Conservation (phyloP, 2,888 invertebrate species). For the Vanessa cardui region DNA sequence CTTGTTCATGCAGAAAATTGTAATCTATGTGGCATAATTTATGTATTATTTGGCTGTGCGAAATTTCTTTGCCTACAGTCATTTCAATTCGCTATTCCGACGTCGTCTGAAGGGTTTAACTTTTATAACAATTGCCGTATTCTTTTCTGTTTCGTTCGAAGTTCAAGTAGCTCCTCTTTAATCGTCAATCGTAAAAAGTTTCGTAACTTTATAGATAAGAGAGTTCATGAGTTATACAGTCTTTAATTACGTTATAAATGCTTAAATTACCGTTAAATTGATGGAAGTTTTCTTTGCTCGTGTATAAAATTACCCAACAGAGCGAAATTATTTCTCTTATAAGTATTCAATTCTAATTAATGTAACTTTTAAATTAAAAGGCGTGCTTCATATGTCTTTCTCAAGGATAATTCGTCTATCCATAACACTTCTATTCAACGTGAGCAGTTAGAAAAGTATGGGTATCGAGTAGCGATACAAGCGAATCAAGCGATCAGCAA, state of each 20-base stretch:
- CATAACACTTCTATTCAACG: conserved; percentile 25
- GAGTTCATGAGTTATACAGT: conserved; percentile 23
- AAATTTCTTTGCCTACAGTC: conserved; percentile 30
- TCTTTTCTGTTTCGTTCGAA: conserved; percentile 50
- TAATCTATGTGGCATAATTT: conserved; percentile 19
- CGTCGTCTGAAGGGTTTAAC: conserved; percentile 43
- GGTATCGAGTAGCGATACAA: conserved; percentile 24
- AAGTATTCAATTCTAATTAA: neutral
- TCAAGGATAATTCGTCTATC: neutral
- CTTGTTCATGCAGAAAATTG: conserved; percentile 14
- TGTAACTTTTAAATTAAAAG: neutral
- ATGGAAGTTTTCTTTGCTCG: neutral
- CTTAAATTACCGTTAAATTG: conserved; percentile 18
- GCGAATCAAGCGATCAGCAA: conserved; percentile 18
- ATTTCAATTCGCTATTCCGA: conserved; percentile 39
- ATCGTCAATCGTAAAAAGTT: conserved; percentile 57
- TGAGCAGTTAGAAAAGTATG: conserved; percentile 6
- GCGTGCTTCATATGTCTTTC: neutral
- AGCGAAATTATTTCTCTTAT: no score
- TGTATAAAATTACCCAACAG: neutral
- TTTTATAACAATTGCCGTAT: conserved; percentile 47
- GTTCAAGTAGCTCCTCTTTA: conserved; percentile 48
- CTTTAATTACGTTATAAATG: conserved; percentile 32
- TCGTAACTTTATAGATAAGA: conserved; percentile 45
- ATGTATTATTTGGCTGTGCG: conserved; percentile 6